Evolutionary conservation across 2,113 vertebrate species (phyloP).

Genomic region (Otolemur garnettii): DNA sequence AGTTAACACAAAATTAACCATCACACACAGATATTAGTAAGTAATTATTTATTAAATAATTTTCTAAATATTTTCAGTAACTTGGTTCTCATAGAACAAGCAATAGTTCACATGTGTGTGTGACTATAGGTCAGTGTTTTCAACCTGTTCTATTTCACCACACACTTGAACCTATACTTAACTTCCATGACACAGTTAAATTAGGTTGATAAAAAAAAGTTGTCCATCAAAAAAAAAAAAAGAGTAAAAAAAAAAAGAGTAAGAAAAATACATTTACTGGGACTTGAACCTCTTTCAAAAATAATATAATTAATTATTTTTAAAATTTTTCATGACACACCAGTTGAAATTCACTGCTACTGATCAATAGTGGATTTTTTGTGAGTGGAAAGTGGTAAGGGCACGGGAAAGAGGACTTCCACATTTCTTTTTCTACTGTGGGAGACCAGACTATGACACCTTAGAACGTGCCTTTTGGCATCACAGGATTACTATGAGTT

Average conservation of each 20-base stretch:
- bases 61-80: background rate
- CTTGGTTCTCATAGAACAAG: background rate
- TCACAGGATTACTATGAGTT: background rate
- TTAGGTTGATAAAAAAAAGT: too few relatives aligned
- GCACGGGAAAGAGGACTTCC: accelerated
- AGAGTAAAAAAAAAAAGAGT: too few relatives aligned
- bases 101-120: background rate
- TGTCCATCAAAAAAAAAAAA: too few relatives aligned
- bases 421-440: background rate
- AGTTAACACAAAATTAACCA: background rate
- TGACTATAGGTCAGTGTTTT: background rate
- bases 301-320: too few relatives aligned
- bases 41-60: background rate
- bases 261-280: too few relatives aligned
- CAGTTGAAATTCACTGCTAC: too few relatives aligned
- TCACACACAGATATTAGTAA: background rate
- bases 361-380: background rate
- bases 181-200: too few relatives aligned
- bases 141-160: too few relatives aligned
- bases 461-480: background rate
- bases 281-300: too few relatives aligned
- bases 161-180: too few relatives aligned
- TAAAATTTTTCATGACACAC: too few relatives aligned
- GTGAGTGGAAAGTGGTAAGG: accelerated
- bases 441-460: too few relatives aligned